Evolutionary conservation across 2,888 invertebrate species (phyloP), one percentile per base, ranked within the genome.

Genomic region (Adela reaumurella): DNA sequence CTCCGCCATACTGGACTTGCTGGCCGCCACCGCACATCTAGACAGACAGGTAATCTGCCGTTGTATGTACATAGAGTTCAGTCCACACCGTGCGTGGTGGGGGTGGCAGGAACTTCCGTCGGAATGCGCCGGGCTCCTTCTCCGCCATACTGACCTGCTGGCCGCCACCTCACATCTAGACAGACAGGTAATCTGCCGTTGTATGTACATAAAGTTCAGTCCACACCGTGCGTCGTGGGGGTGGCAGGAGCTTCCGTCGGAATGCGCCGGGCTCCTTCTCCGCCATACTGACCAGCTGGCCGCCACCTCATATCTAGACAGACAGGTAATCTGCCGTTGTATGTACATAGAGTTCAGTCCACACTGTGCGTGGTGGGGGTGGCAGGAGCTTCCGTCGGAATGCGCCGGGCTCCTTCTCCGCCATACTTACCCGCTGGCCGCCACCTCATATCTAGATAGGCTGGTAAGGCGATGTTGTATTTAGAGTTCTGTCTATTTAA

Each of bases 211-310:
- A 83, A 86, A 67, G 74, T 85, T 1, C 88, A 88, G 62, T 89
- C 91, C 0, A 88, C 92, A 1, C 83, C 92, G 58, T 91, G 92
- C 64, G 84, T 91, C 48, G 91, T 92, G 0, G 90, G 67, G 66
- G 89, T 60, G 71, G 89, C 64, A 65, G 83, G 28, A 88, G 90
- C 1, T 81, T 90, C 58, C 83, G 90, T 54, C 82, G 90, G 20
- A 91, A 91, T 0, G 89, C 91, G 2, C 70, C 91, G 48, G 91
- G 91, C 14, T 90, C 90, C 61, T 90, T 90, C 70, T 89, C 90
- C 1, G 89, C 90, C 24, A 90, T 92, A 53, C 85, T 92, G 51
- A 90, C 61, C 86, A 91, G 81, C 86, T 92, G 50, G 90, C 92
- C 54, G 89, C 88, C 59, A 88, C 88, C 17, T 83, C 88, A 4